Evolutionary conservation across 2,797 vertebrate genomes (phyloP).

Genomic region (Acropternis orthonyx): DNA sequence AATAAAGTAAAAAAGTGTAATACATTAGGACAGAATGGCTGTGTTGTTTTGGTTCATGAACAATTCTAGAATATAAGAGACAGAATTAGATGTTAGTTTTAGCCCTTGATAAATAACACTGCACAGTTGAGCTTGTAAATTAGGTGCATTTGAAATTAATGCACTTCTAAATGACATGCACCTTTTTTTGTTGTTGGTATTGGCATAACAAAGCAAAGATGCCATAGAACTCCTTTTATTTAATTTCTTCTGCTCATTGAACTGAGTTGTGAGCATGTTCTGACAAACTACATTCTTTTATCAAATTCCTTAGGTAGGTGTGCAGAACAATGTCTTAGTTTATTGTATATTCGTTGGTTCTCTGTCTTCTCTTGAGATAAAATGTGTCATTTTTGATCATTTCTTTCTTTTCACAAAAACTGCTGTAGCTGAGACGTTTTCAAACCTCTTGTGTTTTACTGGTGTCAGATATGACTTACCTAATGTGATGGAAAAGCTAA

Average conservation of each 20-base stretch:
- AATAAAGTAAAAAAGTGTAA: neutral
- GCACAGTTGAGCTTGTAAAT: neutral
- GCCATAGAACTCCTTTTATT: neutral
- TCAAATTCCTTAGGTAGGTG: neutral
- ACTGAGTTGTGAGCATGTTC: neutral
- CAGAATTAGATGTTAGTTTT: neutral
- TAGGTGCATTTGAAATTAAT: neutral
- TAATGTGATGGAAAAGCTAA: neutral
- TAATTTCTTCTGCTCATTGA: neutral
- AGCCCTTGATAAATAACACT: neutral
- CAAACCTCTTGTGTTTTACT: neutral
- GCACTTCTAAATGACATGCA: neutral
- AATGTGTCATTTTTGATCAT: slow-evolving; percentile 1
- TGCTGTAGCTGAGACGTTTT: neutral
- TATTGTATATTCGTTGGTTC: neutral
- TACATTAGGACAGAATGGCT: neutral
- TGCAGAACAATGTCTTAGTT: neutral
- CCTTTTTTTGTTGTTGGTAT: neutral
- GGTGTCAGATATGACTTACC: neutral
- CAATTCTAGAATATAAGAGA: neutral
- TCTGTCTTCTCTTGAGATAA: neutral
- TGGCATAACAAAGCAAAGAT: neutral
- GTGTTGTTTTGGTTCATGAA: neutral
- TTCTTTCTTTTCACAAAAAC: neutral
- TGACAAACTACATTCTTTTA: neutral